These are phyloP conservation scores for Pseudorhiza aurosa DNA, from an alignment of 30 jellyfish, hydroid and myxozoan genomes.

Conservation along the genomic window DNA sequence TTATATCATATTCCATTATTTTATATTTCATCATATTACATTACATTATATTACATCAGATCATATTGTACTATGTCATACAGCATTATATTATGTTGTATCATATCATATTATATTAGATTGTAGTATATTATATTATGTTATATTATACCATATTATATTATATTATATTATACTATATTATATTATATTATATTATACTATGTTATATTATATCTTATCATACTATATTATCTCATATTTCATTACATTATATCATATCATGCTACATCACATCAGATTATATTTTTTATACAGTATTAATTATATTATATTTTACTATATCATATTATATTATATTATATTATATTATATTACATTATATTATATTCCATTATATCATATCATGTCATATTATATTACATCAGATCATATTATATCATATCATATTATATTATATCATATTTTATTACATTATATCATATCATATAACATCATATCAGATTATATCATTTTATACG, in stretches of 20 bases:
- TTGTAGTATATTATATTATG: no score
- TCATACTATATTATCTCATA: not conserved
- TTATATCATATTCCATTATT: no score
- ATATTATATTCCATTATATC: not conserved
- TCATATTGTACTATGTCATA: not conserved
- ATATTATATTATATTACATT: not conserved
- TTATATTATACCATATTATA: not conserved
- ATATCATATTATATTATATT: not conserved
- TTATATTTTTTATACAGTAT: no score
- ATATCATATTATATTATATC: no score
- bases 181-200: constrained; percentile 1
- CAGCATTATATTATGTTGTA: not conserved
- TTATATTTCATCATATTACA: no score
- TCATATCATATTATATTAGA: not conserved
- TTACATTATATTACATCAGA: no score
- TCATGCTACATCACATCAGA: no score
- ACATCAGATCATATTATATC: not conserved
- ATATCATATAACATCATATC: no score
- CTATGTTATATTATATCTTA: constrained; percentile 2
- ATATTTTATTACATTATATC: no score
- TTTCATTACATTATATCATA: not conserved
- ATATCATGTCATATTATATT: not conserved
- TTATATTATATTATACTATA: constrained; percentile 1
- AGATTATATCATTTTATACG: not conserved
- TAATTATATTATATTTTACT: not conserved